Evolutionary conservation across 2,113 vertebrate species (phyloP).

Genomic region (Sigmodon hispidus): DNA sequence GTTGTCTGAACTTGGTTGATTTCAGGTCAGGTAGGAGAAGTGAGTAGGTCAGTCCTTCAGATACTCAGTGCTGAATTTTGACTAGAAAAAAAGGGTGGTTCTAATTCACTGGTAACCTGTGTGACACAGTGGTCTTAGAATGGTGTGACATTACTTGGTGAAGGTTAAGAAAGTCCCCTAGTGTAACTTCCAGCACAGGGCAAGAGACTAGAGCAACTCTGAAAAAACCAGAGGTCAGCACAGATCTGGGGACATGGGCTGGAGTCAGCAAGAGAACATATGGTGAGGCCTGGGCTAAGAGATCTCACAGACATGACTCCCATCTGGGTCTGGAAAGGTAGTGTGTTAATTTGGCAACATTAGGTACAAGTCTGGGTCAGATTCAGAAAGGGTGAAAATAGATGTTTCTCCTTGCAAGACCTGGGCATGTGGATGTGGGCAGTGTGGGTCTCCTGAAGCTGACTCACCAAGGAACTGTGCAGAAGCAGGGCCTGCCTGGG

Average conservation of each 20-base stretch:
- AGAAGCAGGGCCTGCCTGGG: not conserved
- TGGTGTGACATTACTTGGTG: not conserved
- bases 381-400: not conserved
- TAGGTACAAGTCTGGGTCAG: not conserved
- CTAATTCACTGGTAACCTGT: not conserved
- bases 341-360: not conserved
- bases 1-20: not conserved
- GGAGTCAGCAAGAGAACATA: not conserved
- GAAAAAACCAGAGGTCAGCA: not conserved
- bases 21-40: not conserved
- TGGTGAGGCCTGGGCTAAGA: not conserved
- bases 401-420: not conserved
- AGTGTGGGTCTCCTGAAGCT: not conserved
- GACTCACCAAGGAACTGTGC: not conserved
- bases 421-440: not conserved
- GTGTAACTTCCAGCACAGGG: not conserved
- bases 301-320: not conserved
- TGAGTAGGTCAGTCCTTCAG: not conserved
- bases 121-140: not conserved
- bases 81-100: not conserved
- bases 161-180: not conserved
- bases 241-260: not conserved
- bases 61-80: not conserved
- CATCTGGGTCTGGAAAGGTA: not conserved
- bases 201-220: not conserved